Evolutionary conservation across 2,113 vertebrate species (phyloP).

Genomic region (Lepisosteus oculatus): DNA sequence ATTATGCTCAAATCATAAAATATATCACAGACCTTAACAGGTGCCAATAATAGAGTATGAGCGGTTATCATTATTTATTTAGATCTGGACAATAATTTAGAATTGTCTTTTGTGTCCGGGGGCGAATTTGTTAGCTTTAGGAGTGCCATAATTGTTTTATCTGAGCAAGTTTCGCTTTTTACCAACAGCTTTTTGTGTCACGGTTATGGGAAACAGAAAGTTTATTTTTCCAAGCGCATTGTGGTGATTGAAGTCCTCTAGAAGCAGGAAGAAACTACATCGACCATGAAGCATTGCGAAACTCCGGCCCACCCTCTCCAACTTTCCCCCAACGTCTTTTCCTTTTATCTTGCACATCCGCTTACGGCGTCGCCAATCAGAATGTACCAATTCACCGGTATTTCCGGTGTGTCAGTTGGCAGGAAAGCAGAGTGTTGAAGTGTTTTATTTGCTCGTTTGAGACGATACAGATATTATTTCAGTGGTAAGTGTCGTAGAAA

Average conservation of each 20-base stretch:
- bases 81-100: too few relatives aligned
- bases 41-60: too few relatives aligned
- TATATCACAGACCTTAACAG: too few relatives aligned
- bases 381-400: not conserved
- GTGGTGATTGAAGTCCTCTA: not conserved
- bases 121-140: too few relatives aligned
- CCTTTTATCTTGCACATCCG: not conserved
- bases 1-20: too few relatives aligned
- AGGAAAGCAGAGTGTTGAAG: conserved; percentile 26
- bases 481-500: too few relatives aligned
- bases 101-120: too few relatives aligned
- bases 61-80: too few relatives aligned
- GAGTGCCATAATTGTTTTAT: too few relatives aligned
- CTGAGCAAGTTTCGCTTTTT: too few relatives aligned
- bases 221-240: not conserved
- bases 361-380: conserved; percentile 26
- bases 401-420: conserved; percentile 41
- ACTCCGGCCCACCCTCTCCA: not conserved
- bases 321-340: conserved; percentile 5
- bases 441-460: conserved; percentile 20
- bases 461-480: conserved; percentile 16
- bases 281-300: not conserved
- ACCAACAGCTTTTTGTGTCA: too few relatives aligned
- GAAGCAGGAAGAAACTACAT: conserved; percentile 10
- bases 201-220: not conserved